Percentiles rank a stretch among this genome's conserved stretches.
Evolutionary conservation across 2,888 invertebrate species (phyloP).

Genomic region (Zaprionus lineosus): DNA sequence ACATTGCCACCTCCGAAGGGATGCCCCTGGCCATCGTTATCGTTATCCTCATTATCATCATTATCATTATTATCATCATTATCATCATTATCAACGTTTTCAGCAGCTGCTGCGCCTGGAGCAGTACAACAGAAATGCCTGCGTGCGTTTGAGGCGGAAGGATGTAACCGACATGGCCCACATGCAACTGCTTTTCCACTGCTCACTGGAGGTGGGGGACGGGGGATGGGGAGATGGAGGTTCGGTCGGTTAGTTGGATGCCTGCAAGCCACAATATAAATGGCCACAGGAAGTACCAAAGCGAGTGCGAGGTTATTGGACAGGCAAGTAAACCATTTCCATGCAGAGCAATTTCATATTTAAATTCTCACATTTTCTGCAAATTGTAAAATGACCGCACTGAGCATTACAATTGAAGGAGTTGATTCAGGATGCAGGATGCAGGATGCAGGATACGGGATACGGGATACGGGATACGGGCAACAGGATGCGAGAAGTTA

Average conservation of each 20-base stretch:
- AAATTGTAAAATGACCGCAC: slow-evolving; percentile 4
- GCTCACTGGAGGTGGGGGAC: too few species aligned
- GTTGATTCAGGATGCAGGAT: neutral
- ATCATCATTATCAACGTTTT: neutral
- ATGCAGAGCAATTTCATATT: slow-evolving; percentile 22
- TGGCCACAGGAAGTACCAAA: slow-evolving; percentile 60
- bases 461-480: too few species aligned
- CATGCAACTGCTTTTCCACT: slow-evolving; percentile 34
- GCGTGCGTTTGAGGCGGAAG: slow-evolving; percentile 45
- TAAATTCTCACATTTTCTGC: slow-evolving; percentile 3
- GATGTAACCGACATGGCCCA: slow-evolving; percentile 41
- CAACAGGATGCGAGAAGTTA: too few species aligned
- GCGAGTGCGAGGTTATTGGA: slow-evolving; percentile 42
- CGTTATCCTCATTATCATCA: slow-evolving; percentile 3
- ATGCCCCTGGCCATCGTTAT: slow-evolving; percentile 5
- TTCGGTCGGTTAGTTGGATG: slow-evolving; percentile 12
- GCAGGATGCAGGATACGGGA: neutral
- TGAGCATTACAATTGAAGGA: too few species aligned
- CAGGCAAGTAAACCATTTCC: slow-evolving; percentile 2
- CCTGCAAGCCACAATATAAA: slow-evolving; percentile 61
- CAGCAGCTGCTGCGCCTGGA: slow-evolving; percentile 1
- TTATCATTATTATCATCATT: neutral
- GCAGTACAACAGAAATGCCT: slow-evolving; percentile 34
- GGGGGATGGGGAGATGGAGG: too few species aligned
- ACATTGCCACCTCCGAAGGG: slow-evolving; percentile 18